Evolutionary conservation across 2,888 invertebrate genomes (phyloP).

Genomic region (Diplazon laetatorius): DNA sequence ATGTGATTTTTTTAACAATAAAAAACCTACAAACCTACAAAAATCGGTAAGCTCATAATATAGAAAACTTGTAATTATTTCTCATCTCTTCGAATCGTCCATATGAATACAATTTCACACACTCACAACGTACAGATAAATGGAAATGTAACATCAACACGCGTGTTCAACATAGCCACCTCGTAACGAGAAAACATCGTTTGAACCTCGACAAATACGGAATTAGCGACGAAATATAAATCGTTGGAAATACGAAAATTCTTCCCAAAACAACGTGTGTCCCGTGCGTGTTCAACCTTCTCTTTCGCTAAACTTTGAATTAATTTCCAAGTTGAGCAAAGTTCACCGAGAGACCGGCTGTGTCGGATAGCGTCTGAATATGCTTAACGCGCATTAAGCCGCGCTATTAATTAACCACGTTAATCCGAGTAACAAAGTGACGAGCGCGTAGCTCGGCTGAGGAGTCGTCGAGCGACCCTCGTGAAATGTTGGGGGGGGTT

Average conservation of each 20-base stretch:
- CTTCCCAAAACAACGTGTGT: not conserved
- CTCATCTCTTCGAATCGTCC: not conserved
- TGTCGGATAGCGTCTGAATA: conserved; percentile 8
- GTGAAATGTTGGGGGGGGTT: not conserved
- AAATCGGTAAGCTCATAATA: too few relatives aligned
- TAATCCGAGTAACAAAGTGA: conserved; percentile 33
- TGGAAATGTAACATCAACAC: too few relatives aligned
- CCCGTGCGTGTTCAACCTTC: not conserved
- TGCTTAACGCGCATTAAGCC: conserved; percentile 16
- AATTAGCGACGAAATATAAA: not conserved
- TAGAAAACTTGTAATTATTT: not conserved
- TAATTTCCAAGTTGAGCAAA: conserved; percentile 28
- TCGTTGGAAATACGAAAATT: not conserved
- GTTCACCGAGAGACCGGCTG: conserved; percentile 3
- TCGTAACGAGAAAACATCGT: not conserved
- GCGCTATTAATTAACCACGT: conserved; percentile 24
- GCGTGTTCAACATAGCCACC: too few relatives aligned
- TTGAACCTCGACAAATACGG: not conserved
- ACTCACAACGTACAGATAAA: too few relatives aligned
- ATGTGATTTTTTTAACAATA: too few relatives aligned
- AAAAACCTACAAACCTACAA: too few relatives aligned
- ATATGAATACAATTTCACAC: too few relatives aligned
- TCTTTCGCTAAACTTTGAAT: not conserved
- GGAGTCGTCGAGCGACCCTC: not conserved
- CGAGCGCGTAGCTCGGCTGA: not conserved